Evolutionary conservation across 2,888 invertebrate species (phyloP).

Genomic region (Drosophila maculinotata): DNA sequence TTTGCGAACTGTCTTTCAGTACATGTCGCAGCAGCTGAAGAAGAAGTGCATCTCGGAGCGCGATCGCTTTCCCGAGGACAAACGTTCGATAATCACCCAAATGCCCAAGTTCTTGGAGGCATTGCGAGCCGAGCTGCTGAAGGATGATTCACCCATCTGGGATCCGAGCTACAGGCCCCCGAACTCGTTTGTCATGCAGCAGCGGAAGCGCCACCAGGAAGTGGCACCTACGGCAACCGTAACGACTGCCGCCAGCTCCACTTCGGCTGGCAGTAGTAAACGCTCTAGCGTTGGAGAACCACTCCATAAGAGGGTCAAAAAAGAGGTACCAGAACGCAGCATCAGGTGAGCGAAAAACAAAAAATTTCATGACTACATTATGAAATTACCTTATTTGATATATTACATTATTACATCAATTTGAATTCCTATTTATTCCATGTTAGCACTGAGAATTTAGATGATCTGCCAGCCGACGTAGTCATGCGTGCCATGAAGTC

Average conservation of each 20-base stretch:
- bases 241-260: neutral
- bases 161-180: slow-evolving; percentile 92
- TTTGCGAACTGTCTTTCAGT: slow-evolving; percentile 92
- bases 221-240: slow-evolving; percentile 41
- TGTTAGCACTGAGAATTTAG: slow-evolving; percentile 85
- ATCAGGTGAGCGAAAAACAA: slow-evolving; percentile 56
- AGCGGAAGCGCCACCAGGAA: slow-evolving; percentile 83
- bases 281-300: slow-evolving; percentile 76
- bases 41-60: slow-evolving; percentile 96
- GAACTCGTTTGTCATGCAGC: slow-evolving; percentile 82
- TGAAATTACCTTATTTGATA: no score
- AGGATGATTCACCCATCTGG: slow-evolving; percentile 95
- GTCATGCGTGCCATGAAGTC: slow-evolving; percentile 93
- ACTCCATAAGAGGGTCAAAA: slow-evolving; percentile 83
- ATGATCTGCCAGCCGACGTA: slow-evolving; percentile 91
- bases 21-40: slow-evolving; percentile 93
- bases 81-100: slow-evolving; percentile 92
- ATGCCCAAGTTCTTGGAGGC: slow-evolving; percentile 96
- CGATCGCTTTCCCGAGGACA: slow-evolving; percentile 95
- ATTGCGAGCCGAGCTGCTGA: slow-evolving; percentile 94
- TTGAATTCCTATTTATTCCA: no score
- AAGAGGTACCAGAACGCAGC: slow-evolving; percentile 81
- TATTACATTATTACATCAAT: no score
- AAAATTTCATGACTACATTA: no score
- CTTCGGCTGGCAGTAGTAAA: slow-evolving; percentile 57